Percentiles rank a stretch among this genome's conserved stretches.
Conservation (phyloP, 2,113 vertebrate species). For the Neotoma lepida region DNA sequence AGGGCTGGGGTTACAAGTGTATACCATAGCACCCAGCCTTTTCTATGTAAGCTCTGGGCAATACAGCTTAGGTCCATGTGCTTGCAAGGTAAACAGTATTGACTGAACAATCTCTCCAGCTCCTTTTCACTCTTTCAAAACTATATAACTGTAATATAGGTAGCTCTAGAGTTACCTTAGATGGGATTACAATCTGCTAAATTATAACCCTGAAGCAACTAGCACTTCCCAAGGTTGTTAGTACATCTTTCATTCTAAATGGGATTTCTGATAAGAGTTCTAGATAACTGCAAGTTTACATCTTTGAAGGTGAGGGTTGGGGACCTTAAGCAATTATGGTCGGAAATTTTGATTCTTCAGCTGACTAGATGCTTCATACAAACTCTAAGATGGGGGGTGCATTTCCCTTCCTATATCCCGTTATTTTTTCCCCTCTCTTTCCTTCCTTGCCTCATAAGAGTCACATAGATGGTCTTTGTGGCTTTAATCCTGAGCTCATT, state of each 20-base stretch:
- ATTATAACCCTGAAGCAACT: not conserved
- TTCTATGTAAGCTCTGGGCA: not conserved
- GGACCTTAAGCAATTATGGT: not conserved
- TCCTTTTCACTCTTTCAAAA: not conserved
- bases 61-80: too few relatives aligned
- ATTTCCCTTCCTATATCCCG: not conserved
- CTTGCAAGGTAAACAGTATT: not conserved
- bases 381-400: too few relatives aligned
- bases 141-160: not conserved
- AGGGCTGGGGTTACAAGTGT: not conserved
- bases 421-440: not conserved
- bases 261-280: not conserved
- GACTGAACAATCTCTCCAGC: not conserved
- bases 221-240: not conserved
- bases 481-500: not conserved
- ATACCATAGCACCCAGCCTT: not conserved
- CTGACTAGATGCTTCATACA: not conserved
- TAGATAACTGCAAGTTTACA: not conserved
- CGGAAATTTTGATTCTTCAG: not conserved
- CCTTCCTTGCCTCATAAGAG: not conserved
- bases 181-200: not conserved
- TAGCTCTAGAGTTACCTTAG: not conserved
- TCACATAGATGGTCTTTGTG: rapidly evolving
- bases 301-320: not conserved
- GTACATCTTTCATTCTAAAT: not conserved